Percentiles rank a stretch among this genome's conserved stretches.
phyloP scores from a whole-genome alignment of 2,797 vertebrate species.

The Masticophis lateralis region DNA sequence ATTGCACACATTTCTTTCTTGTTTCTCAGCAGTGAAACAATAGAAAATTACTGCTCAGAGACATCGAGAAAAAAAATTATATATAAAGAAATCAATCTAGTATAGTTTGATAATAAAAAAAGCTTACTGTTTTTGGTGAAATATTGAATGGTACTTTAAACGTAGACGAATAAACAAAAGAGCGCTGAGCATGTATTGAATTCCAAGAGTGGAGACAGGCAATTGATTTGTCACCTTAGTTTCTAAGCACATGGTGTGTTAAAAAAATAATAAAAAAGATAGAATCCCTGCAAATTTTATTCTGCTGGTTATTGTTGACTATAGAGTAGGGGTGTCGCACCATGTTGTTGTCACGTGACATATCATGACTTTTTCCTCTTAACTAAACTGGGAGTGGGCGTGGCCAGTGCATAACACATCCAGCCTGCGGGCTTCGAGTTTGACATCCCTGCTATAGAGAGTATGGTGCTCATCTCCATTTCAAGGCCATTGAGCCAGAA shows the following conservation, averaged over 20 bases:
- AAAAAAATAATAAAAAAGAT: neutral
- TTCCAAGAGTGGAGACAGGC: neutral
- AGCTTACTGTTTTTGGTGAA: neutral
- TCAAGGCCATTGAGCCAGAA: neutral
- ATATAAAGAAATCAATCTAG: neutral
- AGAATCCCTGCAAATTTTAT: neutral
- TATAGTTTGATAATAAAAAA: neutral
- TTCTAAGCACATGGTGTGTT: neutral
- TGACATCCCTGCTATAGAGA: no score
- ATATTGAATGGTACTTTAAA: neutral
- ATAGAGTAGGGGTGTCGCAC: no score
- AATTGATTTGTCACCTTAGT: neutral
- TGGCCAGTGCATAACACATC: no score
- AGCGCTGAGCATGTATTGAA: neutral
- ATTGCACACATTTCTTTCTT: slow-evolving; percentile 6
- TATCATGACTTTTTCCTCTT: no score
- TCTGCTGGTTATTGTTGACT: neutral
- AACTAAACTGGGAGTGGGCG: no score
- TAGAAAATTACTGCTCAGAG: slow-evolving; percentile 26
- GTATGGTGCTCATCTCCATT: neutral
- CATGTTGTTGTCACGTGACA: no score
- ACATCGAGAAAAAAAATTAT: neutral
- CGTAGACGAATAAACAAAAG: neutral
- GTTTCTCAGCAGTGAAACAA: slow-evolving; percentile 28
- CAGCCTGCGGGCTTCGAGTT: no score